Base-by-base conservation (phyloP, 1,140 invertebrate species). In the Tenebrio molitor region DNA sequence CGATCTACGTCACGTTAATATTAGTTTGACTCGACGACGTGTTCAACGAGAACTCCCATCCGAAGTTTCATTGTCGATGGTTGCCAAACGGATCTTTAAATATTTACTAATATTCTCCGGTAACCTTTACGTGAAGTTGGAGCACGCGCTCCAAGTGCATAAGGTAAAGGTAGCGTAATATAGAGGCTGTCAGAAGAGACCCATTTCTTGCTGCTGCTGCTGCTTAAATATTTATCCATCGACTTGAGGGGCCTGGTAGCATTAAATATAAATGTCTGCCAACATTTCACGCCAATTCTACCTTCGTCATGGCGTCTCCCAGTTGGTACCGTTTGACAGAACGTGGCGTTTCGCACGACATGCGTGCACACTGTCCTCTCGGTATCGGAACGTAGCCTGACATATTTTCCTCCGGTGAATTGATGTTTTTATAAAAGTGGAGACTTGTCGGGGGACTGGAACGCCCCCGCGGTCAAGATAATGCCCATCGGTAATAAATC, bases 171-270 rank as follows among this genome's bases (percentile, higher is more conserved):
- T 58, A 29, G 50, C 23, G 50, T 58, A 58, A 58, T 58, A 58
- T 58, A 58, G 15, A 58, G 58, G 8, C 41, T 74, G 72, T 70
- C 72, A 74, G 50, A 42, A 63, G 72, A 71, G 72, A 69, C 67
- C 67, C 42, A 66, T 66, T 66, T 66, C 64, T 66, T 66, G 64
- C 64, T 66, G 19, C 36, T 21, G 41, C 34, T 21, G 41, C 34
- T 25, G 23, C 72, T 74, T 50, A 74, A 74, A 74, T 74, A 74
- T 74, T 74, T 64, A 74, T 74, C 41, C 72, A 17, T 69, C 21
- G 72, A 74, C 67, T 74, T 70, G 67, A 65, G 58, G 72, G 62
- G 21, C 39, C 36, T 25, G 62, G n/a, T 14, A 14, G 33, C 72
- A 74, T 74, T 74, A 74, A 74, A 74, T 70, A 74, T 74, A 62